Base-by-base conservation (phyloP, 2,113 vertebrate species). In the Xiphorhynchus elegans region DNA sequence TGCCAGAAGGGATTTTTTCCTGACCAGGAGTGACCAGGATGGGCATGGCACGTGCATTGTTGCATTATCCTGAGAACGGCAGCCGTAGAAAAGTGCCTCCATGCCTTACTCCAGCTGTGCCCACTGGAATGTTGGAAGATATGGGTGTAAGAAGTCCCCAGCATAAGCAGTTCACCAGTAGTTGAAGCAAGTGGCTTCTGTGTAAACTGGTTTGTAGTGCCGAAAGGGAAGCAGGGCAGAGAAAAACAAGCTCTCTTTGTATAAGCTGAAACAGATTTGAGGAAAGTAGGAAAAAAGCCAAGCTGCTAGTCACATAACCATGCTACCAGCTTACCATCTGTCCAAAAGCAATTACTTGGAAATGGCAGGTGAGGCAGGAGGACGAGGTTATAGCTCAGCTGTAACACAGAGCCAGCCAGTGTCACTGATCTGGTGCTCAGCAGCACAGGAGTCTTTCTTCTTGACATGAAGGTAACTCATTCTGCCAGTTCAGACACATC, bases 301-400 rank as follows among this genome's bases (percentile, higher is more conserved):
- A 78, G 67, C n/a, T 76, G 63, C 67, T 55, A 46, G 72, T 84
- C 75, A 42, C 93, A 77, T 50, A 70, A 35, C 42, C 50, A 23
- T 1, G 1, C 56, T 73, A 11, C 70, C 70, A 21, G 81, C 90
- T 81, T 81, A 35, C 93, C 92, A 97, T 97, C 95, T 92, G 89
- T 96, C 96, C 95, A 92, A 97, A 97, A 96, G 92, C 96, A 97
- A 97, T 97, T 96, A 96, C 96, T 28, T 87, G 82, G 69, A 50
- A 60, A 33, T 85, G 95, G 93, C 95, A 97, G 84, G 84, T 90
- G 52, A 92, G 93, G 47, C 1, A 21, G 86, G 42, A 92, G 76
- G 56, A 70, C 1, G 15, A 86, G 86, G 92, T 62, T 50, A 93
- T 95, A 95, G 79, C 92, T 96, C 92, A 93, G 75, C 84, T 21